Evolutionary conservation across 2,888 invertebrate genomes (phyloP).

Genomic region (Drosophila atripex): DNA sequence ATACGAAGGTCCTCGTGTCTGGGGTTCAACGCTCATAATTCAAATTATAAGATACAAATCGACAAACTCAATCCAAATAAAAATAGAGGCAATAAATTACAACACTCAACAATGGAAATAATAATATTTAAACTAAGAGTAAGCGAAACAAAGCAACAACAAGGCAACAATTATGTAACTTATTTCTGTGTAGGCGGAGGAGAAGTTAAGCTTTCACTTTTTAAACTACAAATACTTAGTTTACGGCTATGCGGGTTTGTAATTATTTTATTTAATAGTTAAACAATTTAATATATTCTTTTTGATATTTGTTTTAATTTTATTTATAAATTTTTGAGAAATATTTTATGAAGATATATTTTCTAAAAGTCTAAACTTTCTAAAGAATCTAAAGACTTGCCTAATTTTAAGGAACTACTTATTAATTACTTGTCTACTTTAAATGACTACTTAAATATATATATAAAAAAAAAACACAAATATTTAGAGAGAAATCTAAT

Average conservation of each 20-base stretch:
- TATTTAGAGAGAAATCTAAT: too few species aligned
- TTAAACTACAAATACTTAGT: not conserved
- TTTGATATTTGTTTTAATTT: not conserved
- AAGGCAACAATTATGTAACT: slow-evolving; percentile 8
- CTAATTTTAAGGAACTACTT: not conserved
- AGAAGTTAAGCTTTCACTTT: not conserved
- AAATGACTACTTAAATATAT: slow-evolving; percentile 1
- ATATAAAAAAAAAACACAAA: too few species aligned
- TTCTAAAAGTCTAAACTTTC: too few species aligned
- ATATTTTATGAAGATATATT: too few species aligned
- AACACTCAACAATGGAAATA: slow-evolving; percentile 4
- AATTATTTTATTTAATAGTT: not conserved
- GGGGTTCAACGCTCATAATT: slow-evolving; percentile 13
- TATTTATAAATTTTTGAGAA: too few species aligned
- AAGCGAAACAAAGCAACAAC: slow-evolving; percentile 9
- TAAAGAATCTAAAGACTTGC: not conserved
- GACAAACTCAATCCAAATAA: slow-evolving; percentile 13
- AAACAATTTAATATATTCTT: not conserved
- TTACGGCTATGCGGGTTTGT: not conserved
- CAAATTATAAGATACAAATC: slow-evolving; percentile 15
- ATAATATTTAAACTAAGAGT: not conserved
- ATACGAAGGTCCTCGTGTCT: slow-evolving; percentile 2
- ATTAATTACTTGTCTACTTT: not conserved
- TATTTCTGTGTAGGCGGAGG: not conserved
- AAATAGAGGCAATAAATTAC: slow-evolving; percentile 7